Conservation (phyloP, 2,888 invertebrate species). For the Cheilosia soror region DNA sequence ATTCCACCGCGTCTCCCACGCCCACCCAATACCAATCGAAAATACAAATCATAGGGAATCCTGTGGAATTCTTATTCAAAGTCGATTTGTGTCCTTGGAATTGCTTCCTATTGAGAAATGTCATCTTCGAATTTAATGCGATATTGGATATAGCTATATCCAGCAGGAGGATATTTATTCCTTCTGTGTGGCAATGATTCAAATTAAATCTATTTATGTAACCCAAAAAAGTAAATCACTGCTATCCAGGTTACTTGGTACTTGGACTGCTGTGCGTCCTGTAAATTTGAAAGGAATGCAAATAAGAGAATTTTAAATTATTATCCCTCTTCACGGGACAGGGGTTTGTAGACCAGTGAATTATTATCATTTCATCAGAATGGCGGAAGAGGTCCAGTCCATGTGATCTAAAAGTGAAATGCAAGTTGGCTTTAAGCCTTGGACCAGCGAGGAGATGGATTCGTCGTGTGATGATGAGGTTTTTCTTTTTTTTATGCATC, state of each 20-base stretch:
- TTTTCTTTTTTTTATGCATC: background rate
- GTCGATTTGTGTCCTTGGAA: slow-evolving; percentile 43
- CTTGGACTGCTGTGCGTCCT: background rate
- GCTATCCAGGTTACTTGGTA: background rate
- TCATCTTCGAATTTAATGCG: slow-evolving; percentile 28
- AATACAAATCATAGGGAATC: slow-evolving; percentile 20
- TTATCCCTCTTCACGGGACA: background rate
- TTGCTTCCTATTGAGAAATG: slow-evolving; percentile 33
- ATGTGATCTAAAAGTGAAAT: background rate
- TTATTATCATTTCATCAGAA: slow-evolving; percentile 21
- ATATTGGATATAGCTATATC: background rate
- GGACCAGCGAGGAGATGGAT: slow-evolving; percentile 39
- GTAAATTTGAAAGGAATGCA: slow-evolving; percentile 3
- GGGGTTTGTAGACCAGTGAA: too few relatives aligned
- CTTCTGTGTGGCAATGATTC: background rate
- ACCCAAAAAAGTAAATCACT: background rate
- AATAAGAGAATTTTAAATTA: background rate
- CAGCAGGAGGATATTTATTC: background rate
- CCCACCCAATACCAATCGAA: slow-evolving; percentile 21
- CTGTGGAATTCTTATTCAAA: slow-evolving; percentile 28
- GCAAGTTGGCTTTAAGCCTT: slow-evolving; percentile 27
- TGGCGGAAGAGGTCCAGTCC: background rate
- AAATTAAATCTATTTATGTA: slow-evolving; percentile 4
- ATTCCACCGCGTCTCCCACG: background rate
- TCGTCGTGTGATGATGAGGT: slow-evolving; percentile 17